Percentiles rank a stretch among this genome's conserved stretches.
These are phyloP conservation scores for Stenodema calcarata DNA, from an alignment of 2,888 invertebrate species.

Conservation along the genomic window DNA sequence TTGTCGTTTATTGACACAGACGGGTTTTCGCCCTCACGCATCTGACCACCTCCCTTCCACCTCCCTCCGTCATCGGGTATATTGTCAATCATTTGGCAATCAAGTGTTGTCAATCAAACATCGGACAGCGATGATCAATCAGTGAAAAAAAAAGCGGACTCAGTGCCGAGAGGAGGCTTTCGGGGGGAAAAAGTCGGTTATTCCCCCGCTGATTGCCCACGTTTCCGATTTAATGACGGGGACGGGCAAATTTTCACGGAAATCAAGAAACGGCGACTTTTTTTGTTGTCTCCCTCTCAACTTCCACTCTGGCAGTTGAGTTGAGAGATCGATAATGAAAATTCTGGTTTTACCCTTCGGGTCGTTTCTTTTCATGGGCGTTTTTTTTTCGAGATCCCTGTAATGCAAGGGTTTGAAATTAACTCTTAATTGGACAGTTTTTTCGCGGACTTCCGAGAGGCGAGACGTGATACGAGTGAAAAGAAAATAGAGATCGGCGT, in stretches of 20 bases:
- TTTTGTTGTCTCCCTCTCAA: background rate
- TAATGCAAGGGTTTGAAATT: too few species aligned
- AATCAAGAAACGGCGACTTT: background rate
- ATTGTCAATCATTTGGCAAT: conserved; percentile 10
- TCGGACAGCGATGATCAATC: conserved; percentile 9
- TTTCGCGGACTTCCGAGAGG: too few species aligned
- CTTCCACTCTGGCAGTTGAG: background rate
- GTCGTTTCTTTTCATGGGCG: too few species aligned
- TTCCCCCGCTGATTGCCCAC: background rate
- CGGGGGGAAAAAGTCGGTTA: background rate
- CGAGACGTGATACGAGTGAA: too few species aligned
- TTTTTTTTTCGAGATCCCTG: too few species aligned
- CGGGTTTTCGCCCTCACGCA: background rate
- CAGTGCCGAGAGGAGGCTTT: background rate
- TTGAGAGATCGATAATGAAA: background rate
- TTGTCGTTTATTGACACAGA: background rate
- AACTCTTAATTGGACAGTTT: too few species aligned
- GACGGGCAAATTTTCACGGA: background rate
- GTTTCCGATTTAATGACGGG: background rate
- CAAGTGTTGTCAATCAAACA: conserved; percentile 26
- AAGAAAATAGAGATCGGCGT: too few species aligned
- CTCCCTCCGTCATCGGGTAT: background rate
- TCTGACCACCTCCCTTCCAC: background rate
- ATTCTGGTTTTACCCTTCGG: background rate
- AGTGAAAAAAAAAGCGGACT: background rate